These are phyloP conservation scores for Salvelinus fontinalis DNA, from an alignment of 2,113 vertebrate genomes.

Conservation along the genomic window DNA sequence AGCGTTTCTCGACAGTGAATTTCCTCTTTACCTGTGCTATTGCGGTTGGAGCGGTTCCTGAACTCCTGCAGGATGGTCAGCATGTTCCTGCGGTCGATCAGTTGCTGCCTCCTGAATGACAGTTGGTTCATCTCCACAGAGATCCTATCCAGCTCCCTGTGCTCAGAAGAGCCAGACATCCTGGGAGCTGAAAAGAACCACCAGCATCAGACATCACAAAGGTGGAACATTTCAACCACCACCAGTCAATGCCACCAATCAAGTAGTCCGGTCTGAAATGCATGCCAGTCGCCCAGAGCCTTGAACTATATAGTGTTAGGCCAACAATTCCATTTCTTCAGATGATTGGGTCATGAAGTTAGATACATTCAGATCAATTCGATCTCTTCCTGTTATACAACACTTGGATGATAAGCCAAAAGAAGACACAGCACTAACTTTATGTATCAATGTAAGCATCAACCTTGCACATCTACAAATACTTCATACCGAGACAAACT, in stretches of 20 bases:
- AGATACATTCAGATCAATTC: not conserved
- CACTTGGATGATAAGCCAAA: not conserved
- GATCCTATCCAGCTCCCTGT: conserved; percentile 7
- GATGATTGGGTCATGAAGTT: not conserved
- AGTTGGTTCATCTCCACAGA: conserved; percentile 36
- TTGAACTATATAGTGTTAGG: not conserved
- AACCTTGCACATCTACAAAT: not conserved
- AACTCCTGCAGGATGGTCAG: conserved; percentile 52
- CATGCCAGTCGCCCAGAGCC: not conserved
- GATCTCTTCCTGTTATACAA: not conserved
- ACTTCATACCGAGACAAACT: not conserved
- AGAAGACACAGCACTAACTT: not conserved
- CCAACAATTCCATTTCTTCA: not conserved
- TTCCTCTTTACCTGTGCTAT: conserved; percentile 30
- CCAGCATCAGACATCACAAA: not conserved
- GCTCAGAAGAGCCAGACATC: conserved; percentile 45
- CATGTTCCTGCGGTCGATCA: conserved; percentile 53
- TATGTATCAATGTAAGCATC: not conserved
- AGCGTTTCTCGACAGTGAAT: not conserved
- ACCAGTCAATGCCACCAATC: too few species aligned
- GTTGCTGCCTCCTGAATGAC: conserved; percentile 40
- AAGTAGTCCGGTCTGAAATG: not conserved
- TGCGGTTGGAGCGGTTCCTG: conserved; percentile 19
- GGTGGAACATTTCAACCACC: not conserved
- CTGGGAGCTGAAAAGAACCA: conserved; percentile 3